Evolutionary conservation across 2,113 vertebrate genomes (phyloP), one percentile per base, ranked within the genome.

Genomic region (Corythoichthys intestinalis): DNA sequence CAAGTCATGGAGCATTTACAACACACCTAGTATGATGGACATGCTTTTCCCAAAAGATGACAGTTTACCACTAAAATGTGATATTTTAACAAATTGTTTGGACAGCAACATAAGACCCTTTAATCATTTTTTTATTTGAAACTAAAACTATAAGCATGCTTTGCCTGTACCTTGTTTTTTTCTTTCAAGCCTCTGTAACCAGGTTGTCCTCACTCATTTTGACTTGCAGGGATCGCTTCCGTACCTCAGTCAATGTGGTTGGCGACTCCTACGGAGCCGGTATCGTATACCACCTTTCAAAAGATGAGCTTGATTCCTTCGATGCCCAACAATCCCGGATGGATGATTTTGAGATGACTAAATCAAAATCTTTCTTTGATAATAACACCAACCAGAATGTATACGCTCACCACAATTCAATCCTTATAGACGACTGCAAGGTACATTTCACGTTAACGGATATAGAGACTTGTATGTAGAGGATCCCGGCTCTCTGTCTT

Each of bases 351-450:
- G 96, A 97, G 90, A 94, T 98, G 94, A 91, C 93, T 87, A 96
- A 95, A 90, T 94, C 94, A 66, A 95, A 95, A 12, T 96, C 95
- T 64, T 92, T 92, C 87, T 97, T 92, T 76, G 96, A 98, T 88
- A 97, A 96, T 91, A 96, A 94, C 93, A 93, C 92, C 85, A 97
- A 96, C 89, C 95, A 97, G 79, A 94, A 94, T 80, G 94, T 96
- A 83, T 98, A 98, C 87, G 80, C 94, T n/a, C 94, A 95, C 93
- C 97, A 96, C 93, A 96, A 95, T 87, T 89, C 83, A 81, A 93
- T 95, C 90, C 91, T 95, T 90, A 93, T 94, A 94, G 95, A 98
- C 93, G 96, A 98, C 87, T 95, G 94, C 96, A 99, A 99, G 97
- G 96, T 99, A 98, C 93, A 94, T 88, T 94, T 94, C 85, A 92